Conservation (phyloP, 1,140 invertebrate species). For the Trypoxylus dichotomus region DNA sequence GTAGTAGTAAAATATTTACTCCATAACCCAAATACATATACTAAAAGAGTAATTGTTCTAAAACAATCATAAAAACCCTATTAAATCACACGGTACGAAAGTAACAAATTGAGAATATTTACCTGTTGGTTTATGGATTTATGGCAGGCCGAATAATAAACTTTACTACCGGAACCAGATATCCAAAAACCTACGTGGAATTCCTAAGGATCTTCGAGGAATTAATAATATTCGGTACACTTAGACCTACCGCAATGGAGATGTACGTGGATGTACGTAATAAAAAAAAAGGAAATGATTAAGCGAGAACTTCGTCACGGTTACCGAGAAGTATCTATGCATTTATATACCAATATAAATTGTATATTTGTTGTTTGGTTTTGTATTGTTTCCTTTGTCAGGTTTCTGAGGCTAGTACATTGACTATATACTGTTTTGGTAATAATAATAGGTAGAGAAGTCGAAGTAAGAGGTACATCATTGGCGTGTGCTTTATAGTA, state of each 20-base stretch:
- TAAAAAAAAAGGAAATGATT: too few relatives aligned
- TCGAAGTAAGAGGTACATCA: too few relatives aligned
- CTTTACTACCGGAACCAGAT: conserved; percentile 16
- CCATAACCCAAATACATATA: background rate
- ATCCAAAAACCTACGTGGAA: background rate
- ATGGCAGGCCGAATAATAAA: background rate
- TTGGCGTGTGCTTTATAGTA: too few relatives aligned
- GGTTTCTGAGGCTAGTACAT: too few relatives aligned
- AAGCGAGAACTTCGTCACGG: too few relatives aligned
- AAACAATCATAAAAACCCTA: conserved; percentile 20
- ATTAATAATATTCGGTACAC: background rate
- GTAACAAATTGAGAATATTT: conserved; percentile 18
- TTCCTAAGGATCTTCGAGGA: background rate
- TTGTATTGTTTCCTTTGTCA: too few relatives aligned
- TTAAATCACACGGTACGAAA: background rate
- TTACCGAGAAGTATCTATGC: too few relatives aligned
- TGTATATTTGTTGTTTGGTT: too few relatives aligned
- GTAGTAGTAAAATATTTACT: conserved; percentile 24
- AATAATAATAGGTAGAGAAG: too few relatives aligned
- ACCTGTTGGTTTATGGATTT: conserved; percentile 21
- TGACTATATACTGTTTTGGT: too few relatives aligned
- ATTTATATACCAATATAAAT: too few relatives aligned
- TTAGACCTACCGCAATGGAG: background rate
- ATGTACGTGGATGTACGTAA: too few relatives aligned
- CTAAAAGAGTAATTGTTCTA: conserved; percentile 3